These are phyloP conservation scores for Albula goreensis DNA, from an alignment of 2,113 vertebrate genomes.

Conservation along the genomic window DNA sequence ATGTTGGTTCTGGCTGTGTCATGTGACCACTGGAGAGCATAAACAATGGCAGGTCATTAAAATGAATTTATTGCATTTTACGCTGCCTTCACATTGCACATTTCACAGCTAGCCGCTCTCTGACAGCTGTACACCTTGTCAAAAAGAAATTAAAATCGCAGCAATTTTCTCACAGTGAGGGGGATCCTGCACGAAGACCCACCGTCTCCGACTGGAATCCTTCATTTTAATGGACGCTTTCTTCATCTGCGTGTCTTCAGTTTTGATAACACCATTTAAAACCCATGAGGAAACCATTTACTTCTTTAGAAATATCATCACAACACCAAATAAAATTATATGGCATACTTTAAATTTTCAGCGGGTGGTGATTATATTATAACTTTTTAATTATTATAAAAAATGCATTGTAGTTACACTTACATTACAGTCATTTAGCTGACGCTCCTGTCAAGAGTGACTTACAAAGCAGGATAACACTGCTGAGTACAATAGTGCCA, in stretches of 20 bases:
- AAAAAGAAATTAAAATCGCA: not conserved
- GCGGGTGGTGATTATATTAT: too few relatives aligned
- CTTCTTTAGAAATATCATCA: not conserved
- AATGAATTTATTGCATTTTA: conserved; percentile 30
- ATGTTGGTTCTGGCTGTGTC: conserved; percentile 49
- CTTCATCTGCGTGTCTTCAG: not conserved
- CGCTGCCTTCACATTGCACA: not conserved
- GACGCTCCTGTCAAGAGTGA: too few relatives aligned
- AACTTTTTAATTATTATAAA: too few relatives aligned
- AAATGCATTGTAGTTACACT: too few relatives aligned
- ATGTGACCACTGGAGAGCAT: conserved; percentile 36
- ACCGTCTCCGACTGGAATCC: not conserved
- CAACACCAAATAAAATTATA: too few relatives aligned
- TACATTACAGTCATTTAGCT: too few relatives aligned
- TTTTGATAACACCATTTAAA: not conserved
- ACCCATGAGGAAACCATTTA: not conserved
- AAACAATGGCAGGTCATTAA: conserved; percentile 29
- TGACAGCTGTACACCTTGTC: conserved; percentile 14
- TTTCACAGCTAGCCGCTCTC: conserved; percentile 25
- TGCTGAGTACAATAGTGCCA: too few relatives aligned
- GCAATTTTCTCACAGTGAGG: not conserved
- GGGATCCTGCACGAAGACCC: not conserved
- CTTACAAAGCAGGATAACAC: too few relatives aligned
- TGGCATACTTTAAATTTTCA: too few relatives aligned
- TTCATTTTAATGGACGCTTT: not conserved